These are phyloP conservation scores for Hippopotamus amphibius DNA, from an alignment of 2,113 vertebrate genomes.

Conservation along the genomic window DNA sequence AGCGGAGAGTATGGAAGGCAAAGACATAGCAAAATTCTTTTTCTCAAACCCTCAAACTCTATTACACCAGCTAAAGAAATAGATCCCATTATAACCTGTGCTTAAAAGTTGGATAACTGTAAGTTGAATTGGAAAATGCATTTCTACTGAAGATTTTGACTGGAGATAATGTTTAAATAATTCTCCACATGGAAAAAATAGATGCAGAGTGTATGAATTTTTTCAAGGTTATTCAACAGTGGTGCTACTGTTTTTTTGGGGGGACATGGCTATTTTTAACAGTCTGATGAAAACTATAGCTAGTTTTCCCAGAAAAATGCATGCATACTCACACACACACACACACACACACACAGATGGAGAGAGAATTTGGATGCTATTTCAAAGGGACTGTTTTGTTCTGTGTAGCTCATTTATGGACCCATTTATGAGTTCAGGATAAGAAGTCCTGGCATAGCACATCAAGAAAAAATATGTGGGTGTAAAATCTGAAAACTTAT, in stretches of 20 bases:
- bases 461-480: not conserved
- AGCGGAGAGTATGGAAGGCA: not conserved
- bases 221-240: not conserved
- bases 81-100: not conserved
- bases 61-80: not conserved
- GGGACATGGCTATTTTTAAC: not conserved
- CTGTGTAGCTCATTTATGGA: not conserved
- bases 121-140: not conserved
- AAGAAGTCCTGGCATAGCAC: not conserved
- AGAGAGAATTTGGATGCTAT: not conserved
- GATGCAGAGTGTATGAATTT: not conserved
- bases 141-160: not conserved
- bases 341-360: not conserved
- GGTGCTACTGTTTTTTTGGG: not conserved
- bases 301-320: not conserved
- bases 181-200: not conserved
- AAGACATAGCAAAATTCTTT: not conserved
- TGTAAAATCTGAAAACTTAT: not conserved
- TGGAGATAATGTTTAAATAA: constrained; percentile 29
- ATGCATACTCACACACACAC: no score
- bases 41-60: not conserved
- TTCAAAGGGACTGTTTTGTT: not conserved
- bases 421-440: not conserved
- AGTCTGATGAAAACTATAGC: not conserved
- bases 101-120: not conserved